Conservation (phyloP, 2,888 invertebrate species). For the Orthosia gracilis region DNA sequence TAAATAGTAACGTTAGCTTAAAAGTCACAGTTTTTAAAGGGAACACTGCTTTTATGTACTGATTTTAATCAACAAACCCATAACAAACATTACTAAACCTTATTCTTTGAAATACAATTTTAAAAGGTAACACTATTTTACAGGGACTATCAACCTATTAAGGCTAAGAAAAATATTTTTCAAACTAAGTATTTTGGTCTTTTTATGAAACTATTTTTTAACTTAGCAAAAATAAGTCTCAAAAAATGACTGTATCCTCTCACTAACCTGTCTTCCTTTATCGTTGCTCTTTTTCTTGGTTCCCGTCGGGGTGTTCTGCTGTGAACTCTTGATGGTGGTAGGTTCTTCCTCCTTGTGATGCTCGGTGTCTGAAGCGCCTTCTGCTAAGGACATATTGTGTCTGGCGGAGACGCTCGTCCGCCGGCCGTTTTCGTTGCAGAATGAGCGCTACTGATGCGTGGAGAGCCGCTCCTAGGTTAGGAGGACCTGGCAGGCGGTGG, state of each 20-base stretch:
- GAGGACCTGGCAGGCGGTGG: conserved; percentile 61
- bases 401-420: conserved; percentile 77
- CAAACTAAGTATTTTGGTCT: not conserved
- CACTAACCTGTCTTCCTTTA: conserved; percentile 69
- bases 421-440: conserved; percentile 80
- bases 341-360: conserved; percentile 71
- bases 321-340: conserved; percentile 46
- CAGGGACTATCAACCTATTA: not conserved
- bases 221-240: not conserved
- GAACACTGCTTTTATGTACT: too few relatives aligned
- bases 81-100: too few relatives aligned
- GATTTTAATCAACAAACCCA: too few relatives aligned
- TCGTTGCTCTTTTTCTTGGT: conserved; percentile 70
- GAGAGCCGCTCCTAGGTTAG: conserved; percentile 77
- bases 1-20: not conserved
- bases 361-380: conserved; percentile 87
- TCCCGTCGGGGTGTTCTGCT: conserved; percentile 59
- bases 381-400: conserved; percentile 88
- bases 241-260: not conserved
- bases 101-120: too few relatives aligned
- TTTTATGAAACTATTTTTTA: not conserved
- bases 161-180: too few relatives aligned
- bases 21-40: not conserved
- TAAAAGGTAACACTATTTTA: too few relatives aligned
- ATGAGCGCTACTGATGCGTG: conserved; percentile 82